Evolutionary conservation across 1,140 invertebrate species (phyloP).

Genomic region (Coelopa frigida): DNA sequence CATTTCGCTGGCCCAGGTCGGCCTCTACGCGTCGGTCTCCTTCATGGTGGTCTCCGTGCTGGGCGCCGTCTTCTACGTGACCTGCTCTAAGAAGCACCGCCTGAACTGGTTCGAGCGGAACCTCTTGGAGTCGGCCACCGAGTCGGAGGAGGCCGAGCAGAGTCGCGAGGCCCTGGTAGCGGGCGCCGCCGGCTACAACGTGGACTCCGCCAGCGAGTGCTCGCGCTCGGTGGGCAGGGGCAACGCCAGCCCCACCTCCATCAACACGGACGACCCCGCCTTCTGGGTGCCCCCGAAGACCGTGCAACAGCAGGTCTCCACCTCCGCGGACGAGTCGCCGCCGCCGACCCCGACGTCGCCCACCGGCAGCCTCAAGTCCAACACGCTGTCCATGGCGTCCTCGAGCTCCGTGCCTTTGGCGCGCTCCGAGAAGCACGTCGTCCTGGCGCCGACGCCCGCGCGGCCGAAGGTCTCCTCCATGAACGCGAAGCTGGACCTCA

Average conservation of each 20-base stretch:
- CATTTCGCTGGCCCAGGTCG: constrained; percentile 39
- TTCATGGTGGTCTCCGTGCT: constrained; percentile 41
- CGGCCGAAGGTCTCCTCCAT: constrained; percentile 45
- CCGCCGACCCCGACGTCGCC: constrained; percentile 46
- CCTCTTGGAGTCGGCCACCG: constrained; percentile 46
- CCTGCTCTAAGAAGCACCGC: constrained; percentile 47
- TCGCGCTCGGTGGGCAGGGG: constrained; percentile 31
- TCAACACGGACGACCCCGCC: constrained; percentile 38
- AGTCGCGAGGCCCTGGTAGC: constrained; percentile 46
- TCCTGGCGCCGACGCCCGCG: constrained; percentile 46
- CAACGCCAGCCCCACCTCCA: constrained; percentile 39
- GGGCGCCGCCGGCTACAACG: constrained; percentile 35
- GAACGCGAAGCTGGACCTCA: constrained; percentile 51
- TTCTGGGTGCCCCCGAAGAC: constrained; percentile 46
- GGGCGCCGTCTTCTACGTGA: constrained; percentile 45
- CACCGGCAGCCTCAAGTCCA: constrained; percentile 40
- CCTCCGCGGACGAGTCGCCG: constrained; percentile 43
- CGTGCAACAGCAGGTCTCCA: constrained; percentile 27
- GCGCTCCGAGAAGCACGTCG: constrained; percentile 50
- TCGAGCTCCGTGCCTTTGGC: constrained; percentile 44
- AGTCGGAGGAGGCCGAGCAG: constrained; percentile 39
- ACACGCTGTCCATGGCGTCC: constrained; percentile 37
- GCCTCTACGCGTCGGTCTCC: constrained; percentile 37
- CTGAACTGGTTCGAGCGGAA: constrained; percentile 52
- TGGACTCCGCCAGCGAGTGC: constrained; percentile 40